These are phyloP conservation scores for Coregonus sp. DNA, from an alignment of 2,797 vertebrate genomes.

Conservation along the genomic window DNA sequence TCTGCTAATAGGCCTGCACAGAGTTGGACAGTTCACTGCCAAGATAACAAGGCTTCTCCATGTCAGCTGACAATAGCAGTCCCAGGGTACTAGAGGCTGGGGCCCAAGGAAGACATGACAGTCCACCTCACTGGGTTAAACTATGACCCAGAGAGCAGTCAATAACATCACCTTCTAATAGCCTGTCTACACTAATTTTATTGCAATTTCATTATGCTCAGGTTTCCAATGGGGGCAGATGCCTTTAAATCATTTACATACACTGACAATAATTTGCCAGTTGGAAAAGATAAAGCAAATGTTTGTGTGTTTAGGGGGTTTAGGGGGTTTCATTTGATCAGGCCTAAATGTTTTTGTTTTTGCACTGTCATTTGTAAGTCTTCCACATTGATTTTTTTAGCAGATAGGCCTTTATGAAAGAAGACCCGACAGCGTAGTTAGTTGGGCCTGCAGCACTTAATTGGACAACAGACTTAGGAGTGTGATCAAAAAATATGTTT, in stretches of 20 bases:
- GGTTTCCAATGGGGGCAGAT: conserved; percentile 76
- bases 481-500: too few species aligned
- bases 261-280: conserved; percentile 76
- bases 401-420: neutral
- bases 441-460: too few species aligned
- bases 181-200: conserved; percentile 83
- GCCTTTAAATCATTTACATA: conserved; percentile 78
- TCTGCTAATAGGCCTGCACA: conserved; percentile 4
- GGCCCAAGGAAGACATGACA: conserved; percentile 48
- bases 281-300: conserved; percentile 64
- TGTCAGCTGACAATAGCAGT: conserved; percentile 37
- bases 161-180: conserved; percentile 78
- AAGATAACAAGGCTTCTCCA: conserved; percentile 10
- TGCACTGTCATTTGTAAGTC: neutral
- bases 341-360: neutral
- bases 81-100: conserved; percentile 20
- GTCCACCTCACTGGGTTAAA: conserved; percentile 64
- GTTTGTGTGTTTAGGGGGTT: neutral
- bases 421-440: neutral
- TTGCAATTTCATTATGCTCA: conserved; percentile 86
- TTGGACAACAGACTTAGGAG: too few species aligned
- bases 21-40: conserved; percentile 1
- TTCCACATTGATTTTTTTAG: too few species aligned
- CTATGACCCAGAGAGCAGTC: conserved; percentile 71
- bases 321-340: neutral